Evolutionary conservation across 2,888 invertebrate species (phyloP), one percentile per base, ranked within the genome.

Genomic region (Barypeithes pellucidus): DNA sequence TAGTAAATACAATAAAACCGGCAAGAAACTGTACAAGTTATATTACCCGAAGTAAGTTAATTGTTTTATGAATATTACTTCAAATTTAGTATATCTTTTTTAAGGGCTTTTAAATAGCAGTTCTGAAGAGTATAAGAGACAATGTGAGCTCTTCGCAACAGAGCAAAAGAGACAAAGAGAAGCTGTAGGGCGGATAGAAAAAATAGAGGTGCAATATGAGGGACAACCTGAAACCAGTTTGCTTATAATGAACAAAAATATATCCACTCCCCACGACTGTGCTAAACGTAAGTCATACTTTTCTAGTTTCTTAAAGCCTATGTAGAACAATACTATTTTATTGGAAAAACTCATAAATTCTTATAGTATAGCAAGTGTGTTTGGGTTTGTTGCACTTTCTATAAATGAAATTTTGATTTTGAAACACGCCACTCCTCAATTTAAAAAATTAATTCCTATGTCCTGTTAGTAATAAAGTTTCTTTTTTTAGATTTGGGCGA

Each of bases 231-330:
- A 94, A 81, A 91, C 93, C 79, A 89, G 91, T 22, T 91, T 91
- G 0, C 85, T 98, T 69, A 84, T 94, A 20, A 97, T 99, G 97
- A 99, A 99, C 84, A 95, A 94, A 84, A 88, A 91, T 77, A 86
- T 98, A 8, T 98, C 98, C 0, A 98, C 98, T 0, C 98, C 98
- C 0, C 92, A 90, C 81, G 94, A 98, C 82, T 97, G 97, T 86
- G 95, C 97, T 1, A 93, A 90, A 88, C 97, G 95, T 95, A 87
- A 89, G 67, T n/a, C 1, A 29, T 39, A 12, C 5, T 47, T 18
- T 22, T 22, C 3, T 11, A n/a, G n/a, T n/a, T n/a, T n/a, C n/a
- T n/a, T n/a, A n/a, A n/a, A n/a, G n/a, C n/a, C n/a, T n/a, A n/a
- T n/a, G n/a, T n/a, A n/a, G n/a, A n/a, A n/a, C n/a, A n/a, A n/a